phyloP scores from a whole-genome alignment of 1,140 invertebrate species.

The Heliconius nattereri region DNA sequence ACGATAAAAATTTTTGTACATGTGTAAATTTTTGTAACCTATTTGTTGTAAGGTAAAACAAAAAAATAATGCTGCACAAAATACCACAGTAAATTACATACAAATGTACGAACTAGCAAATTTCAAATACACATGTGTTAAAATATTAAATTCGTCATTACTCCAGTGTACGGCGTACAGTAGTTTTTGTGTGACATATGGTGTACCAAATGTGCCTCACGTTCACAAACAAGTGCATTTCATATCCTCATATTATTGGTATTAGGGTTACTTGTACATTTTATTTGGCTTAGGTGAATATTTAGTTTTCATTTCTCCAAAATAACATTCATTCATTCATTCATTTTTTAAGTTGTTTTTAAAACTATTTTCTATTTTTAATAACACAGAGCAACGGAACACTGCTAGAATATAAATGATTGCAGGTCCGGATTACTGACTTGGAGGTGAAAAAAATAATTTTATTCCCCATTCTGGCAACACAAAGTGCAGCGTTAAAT shows the following conservation, averaged over 20 bases:
- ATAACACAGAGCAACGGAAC: too few relatives aligned
- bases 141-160: constrained; percentile 1
- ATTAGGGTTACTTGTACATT: background rate
- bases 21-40: too few relatives aligned
- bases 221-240: constrained; percentile 10
- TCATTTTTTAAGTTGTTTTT: too few relatives aligned
- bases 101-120: constrained; percentile 1
- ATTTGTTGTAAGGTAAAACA: too few relatives aligned
- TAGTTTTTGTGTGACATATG: constrained; percentile 12
- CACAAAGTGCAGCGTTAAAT: background rate
- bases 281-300: background rate
- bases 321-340: too few relatives aligned
- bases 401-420: too few relatives aligned
- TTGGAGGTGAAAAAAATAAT: background rate
- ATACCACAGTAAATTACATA: background rate
- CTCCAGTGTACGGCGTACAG: background rate
- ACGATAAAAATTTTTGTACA: too few relatives aligned
- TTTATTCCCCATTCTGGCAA: background rate
- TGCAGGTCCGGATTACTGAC: too few relatives aligned
- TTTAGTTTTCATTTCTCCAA: background rate
- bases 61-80: background rate
- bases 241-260: background rate
- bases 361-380: too few relatives aligned
- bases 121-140: constrained; percentile 8
- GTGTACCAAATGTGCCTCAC: constrained; percentile 10